phyloP scores from a whole-genome alignment of 1,140 invertebrate genomes.

The Asbolus verrucosus region DNA sequence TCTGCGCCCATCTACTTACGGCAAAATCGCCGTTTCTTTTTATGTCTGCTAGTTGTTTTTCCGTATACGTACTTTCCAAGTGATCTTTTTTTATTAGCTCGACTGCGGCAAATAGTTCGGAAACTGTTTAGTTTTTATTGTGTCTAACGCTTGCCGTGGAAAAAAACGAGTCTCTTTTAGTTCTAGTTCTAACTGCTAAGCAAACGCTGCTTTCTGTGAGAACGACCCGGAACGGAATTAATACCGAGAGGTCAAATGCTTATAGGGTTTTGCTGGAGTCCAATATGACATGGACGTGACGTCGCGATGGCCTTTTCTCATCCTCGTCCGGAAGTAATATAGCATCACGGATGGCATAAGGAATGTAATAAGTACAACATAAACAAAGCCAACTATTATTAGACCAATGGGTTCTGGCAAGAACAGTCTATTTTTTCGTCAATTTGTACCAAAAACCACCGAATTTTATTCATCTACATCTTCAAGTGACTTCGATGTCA shows the following conservation, averaged over 20 bases:
- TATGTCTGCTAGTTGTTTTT: not conserved
- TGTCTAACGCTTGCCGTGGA: no score
- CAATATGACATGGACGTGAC: conserved; percentile 1
- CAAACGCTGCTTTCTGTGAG: not conserved
- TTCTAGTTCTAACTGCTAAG: not conserved
- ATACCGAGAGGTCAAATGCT: conserved; percentile 3
- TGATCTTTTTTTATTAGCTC: not conserved
- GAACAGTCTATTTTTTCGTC: no score
- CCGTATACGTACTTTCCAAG: no score
- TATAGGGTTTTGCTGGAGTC: no score
- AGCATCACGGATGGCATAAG: not conserved
- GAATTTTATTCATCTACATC: no score
- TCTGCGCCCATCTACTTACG: not conserved
- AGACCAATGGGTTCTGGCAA: no score
- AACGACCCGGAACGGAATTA: not conserved
- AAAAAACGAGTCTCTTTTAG: not conserved
- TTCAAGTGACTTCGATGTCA: no score
- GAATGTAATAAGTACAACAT: conserved; percentile 1
- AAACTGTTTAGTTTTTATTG: conserved; percentile 1
- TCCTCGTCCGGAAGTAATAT: not conserved
- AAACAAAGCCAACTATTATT: not conserved
- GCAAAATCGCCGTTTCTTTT: not conserved
- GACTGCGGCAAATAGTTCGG: conserved; percentile 1
- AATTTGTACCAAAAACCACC: no score
- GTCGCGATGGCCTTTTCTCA: not conserved